Base-by-base conservation (phyloP, 1,140 invertebrate genomes). In the Drosophila sturtevanti region DNA sequence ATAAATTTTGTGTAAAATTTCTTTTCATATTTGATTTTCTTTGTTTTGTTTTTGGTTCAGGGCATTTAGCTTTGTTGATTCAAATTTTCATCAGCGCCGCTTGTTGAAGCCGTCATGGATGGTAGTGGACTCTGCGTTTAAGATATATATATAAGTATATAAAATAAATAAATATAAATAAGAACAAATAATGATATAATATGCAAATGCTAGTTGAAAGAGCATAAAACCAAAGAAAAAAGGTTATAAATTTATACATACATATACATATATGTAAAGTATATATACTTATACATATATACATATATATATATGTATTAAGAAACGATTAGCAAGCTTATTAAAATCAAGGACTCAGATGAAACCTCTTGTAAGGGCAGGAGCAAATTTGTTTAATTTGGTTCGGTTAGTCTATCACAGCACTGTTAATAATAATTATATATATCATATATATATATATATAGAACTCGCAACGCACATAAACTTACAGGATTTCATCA, bases 71-170 rank as follows among this genome's bases (percentile, higher is more conserved):
- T 90, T 79, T 92, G 91, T 85, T 92, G 89, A 90, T 92, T 92
- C 78, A 92, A 90, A 91, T 92, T 92, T 90, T 92, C 91, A 92
- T 92, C 91, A 89, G 91, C 91, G 87, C 91, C 91, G 84, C 81
- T 72, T 77, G 82, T 79, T 75, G 91, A 91, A 80, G 91, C 90
- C 87, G 90, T 91, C 90, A 91, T 91, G 77, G 90, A 91, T 90
- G 91, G 91, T 90, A 80, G 85, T 80, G 91, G 91, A 90, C 91
- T 92, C 91, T 92, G 90, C 80, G 81, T 91, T 90, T 77, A 87
- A 85, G 82, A 90, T 81, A 90, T 80, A 86, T 75, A 90, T 87
- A 81, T 76, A 81, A 63, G 87, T 87, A 81, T 76, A 81, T 63
- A 14, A 16, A 44, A 68, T 71, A 79, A 84, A 81, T 72, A 65